Percentiles rank a stretch among this genome's conserved stretches.
phyloP scores from a whole-genome alignment of 2,113 vertebrate species.

The Tympanuchus pallidicinctus region DNA sequence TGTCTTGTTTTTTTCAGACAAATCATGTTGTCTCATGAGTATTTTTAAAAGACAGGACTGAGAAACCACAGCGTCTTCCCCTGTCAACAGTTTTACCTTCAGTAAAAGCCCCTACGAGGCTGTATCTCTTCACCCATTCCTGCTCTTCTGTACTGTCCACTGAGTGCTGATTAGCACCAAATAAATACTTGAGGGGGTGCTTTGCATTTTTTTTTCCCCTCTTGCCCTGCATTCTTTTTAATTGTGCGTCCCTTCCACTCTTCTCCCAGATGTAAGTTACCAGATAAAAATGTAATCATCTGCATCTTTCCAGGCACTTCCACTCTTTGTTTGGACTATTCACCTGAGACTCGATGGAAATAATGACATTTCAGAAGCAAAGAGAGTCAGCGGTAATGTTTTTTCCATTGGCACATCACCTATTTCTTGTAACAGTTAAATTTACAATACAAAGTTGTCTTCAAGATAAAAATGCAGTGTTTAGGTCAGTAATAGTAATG shows the following conservation, averaged over 20 bases:
- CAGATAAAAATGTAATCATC: not conserved
- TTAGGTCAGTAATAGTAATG: too few species aligned
- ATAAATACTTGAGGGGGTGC: not conserved
- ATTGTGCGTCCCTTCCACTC: not conserved
- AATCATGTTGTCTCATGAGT: not conserved
- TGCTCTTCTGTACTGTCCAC: not conserved
- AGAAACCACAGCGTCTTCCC: not conserved
- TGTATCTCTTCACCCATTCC: not conserved
- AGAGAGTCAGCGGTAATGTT: not conserved
- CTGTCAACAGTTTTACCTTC: not conserved
- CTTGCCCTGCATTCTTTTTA: not conserved
- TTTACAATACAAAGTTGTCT: not conserved
- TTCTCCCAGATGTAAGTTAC: not conserved
- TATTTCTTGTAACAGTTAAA: not conserved
- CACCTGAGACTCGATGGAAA: not conserved
- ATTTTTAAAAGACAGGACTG: not conserved
- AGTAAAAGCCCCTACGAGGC: not conserved
- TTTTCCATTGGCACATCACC: not conserved
- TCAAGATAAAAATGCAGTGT: fast-evolving
- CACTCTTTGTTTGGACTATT: not conserved
- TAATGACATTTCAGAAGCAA: not conserved
- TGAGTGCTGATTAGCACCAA: not conserved
- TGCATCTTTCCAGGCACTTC: not conserved
- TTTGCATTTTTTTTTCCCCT: not conserved
- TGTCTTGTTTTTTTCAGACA: not conserved